Evolutionary conservation across 2,888 invertebrate genomes (phyloP).

Genomic region (Drosophila maculinotata): DNA sequence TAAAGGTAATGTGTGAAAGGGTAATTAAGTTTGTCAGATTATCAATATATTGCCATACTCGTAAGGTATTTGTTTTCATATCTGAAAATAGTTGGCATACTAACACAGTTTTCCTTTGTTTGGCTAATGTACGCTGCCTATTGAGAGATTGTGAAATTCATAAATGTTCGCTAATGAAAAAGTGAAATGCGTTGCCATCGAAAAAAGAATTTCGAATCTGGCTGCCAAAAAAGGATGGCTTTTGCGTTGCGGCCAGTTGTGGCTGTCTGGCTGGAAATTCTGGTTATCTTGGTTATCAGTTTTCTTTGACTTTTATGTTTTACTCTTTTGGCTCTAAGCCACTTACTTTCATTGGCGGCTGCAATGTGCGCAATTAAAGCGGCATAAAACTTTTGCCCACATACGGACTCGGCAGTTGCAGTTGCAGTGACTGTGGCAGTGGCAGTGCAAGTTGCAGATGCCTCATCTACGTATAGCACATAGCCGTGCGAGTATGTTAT

Average conservation of each 20-base stretch:
- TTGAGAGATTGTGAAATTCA: slow-evolving; percentile 51
- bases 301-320: slow-evolving; percentile 49
- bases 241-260: slow-evolving; percentile 9
- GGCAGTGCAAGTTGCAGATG: slow-evolving; percentile 8
- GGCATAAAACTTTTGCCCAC: slow-evolving; percentile 26
- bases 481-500: slow-evolving; percentile 6
- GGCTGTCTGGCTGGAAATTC: slow-evolving; percentile 74
- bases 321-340: slow-evolving; percentile 18
- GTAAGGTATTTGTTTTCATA: slow-evolving; percentile 1
- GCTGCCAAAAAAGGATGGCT: slow-evolving; percentile 53
- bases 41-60: neutral
- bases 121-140: slow-evolving; percentile 1
- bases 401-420: slow-evolving; percentile 8
- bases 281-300: slow-evolving; percentile 71
- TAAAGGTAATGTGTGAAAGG: neutral
- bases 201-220: slow-evolving; percentile 57
- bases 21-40: neutral
- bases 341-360: slow-evolving; percentile 69
- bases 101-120: neutral
- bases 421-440: neutral
- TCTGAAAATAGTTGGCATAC: neutral
- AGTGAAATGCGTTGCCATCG: slow-evolving; percentile 49
- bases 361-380: slow-evolving; percentile 64
- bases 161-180: slow-evolving; percentile 43
- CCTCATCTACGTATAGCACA: slow-evolving; percentile 9